Evolutionary conservation across 1,140 invertebrate species (phyloP).

Genomic region (Eurosta solidaginis): DNA sequence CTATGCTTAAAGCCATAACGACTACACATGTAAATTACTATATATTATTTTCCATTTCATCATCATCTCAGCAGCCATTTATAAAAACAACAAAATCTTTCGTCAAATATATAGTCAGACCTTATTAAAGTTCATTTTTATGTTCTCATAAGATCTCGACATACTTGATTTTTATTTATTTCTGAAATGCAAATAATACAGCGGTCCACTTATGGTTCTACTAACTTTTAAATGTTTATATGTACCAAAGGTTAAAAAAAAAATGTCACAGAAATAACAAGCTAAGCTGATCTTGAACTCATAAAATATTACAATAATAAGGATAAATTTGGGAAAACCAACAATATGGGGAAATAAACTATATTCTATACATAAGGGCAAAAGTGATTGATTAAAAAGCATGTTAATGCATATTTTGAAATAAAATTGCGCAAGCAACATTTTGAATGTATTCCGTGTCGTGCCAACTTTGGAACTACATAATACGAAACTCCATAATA

Average conservation of each 20-base stretch:
- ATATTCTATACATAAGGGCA: too few relatives aligned
- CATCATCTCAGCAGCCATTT: background rate
- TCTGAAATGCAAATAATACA: constrained; percentile 26
- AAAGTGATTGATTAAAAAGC: too few relatives aligned
- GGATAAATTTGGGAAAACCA: background rate
- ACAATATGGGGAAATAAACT: background rate
- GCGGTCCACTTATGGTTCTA: background rate
- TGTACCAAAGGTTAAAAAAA: background rate
- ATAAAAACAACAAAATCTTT: background rate
- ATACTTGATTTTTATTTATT: background rate
- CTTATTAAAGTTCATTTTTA: background rate
- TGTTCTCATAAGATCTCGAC: background rate
- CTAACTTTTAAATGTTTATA: background rate
- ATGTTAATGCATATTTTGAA: too few relatives aligned
- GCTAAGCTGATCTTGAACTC: constrained; percentile 1
- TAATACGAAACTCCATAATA: too few relatives aligned
- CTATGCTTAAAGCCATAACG: constrained; percentile 1
- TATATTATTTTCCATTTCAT: background rate
- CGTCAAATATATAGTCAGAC: background rate
- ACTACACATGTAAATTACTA: background rate
- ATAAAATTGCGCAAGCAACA: too few relatives aligned
- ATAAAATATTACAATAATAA: too few relatives aligned
- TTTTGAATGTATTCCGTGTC: too few relatives aligned
- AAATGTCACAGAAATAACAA: background rate
- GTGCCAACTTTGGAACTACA: too few relatives aligned